Evolutionary conservation across 2,888 invertebrate genomes (phyloP).

Genomic region (Acrobeloides nanus): DNA sequence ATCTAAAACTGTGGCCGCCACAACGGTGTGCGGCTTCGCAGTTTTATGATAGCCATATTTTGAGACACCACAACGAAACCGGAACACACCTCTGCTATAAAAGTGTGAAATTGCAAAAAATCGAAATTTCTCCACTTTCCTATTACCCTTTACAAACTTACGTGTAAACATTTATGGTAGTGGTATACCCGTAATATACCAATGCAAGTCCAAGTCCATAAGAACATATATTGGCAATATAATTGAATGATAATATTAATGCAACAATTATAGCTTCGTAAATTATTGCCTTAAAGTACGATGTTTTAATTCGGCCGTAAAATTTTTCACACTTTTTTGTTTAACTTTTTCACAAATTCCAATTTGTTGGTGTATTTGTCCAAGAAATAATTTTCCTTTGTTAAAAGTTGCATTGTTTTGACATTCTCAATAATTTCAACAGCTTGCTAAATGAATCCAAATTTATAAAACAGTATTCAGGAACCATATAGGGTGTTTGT

Average conservation of each 20-base stretch:
- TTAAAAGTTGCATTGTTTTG: constrained; percentile 55
- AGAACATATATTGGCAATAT: constrained; percentile 12
- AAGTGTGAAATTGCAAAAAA: too few species aligned
- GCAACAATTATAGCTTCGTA: too few species aligned
- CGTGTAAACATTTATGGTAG: too few species aligned
- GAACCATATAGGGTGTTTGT: too few species aligned
- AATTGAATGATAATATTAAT: constrained; percentile 12
- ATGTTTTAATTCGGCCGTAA: too few species aligned
- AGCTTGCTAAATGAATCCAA: constrained; percentile 47
- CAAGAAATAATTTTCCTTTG: constrained; percentile 53
- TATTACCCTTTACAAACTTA: too few species aligned
- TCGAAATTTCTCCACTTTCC: too few species aligned
- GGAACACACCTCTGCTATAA: too few species aligned
- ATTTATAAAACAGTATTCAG: too few species aligned
- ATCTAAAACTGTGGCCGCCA: too few species aligned
- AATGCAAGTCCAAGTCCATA: constrained; percentile 11
- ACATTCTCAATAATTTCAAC: constrained; percentile 57
- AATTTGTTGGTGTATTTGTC: constrained; percentile 21
- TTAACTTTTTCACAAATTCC: not conserved
- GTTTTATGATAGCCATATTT: too few species aligned
- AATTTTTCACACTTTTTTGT: constrained; percentile 12
- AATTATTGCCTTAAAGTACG: not conserved
- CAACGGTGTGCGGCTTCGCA: not conserved
- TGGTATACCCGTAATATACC: constrained; percentile 14
- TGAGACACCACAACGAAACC: too few species aligned